These are phyloP conservation scores for Lordiphosa clarofinis DNA, from an alignment of 1,140 invertebrate species.

Conservation along the genomic window DNA sequence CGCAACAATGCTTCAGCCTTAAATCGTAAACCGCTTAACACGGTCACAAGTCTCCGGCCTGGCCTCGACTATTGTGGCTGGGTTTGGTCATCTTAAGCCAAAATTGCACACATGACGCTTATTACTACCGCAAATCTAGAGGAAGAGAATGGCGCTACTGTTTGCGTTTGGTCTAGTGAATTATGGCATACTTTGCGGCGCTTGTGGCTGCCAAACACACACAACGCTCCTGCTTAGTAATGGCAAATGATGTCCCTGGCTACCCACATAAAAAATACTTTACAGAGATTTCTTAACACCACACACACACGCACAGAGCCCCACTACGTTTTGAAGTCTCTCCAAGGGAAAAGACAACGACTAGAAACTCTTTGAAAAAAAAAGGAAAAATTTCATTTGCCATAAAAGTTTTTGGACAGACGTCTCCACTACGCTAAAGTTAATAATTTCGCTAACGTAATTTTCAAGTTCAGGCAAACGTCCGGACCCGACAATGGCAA, in stretches of 20 bases:
- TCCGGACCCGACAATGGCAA: constrained; percentile 23
- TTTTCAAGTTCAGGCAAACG: constrained; percentile 55
- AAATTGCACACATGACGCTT: constrained; percentile 47
- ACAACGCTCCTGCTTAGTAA: constrained; percentile 6
- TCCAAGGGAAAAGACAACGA: not conserved
- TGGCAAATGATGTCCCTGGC: constrained; percentile 14
- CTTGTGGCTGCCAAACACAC: constrained; percentile 9
- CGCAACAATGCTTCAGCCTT: constrained; percentile 41
- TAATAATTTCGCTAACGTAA: constrained; percentile 65
- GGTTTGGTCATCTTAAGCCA: constrained; percentile 33
- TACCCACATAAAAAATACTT: constrained; percentile 18
- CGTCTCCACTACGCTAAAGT: constrained; percentile 24
- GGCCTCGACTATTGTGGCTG: constrained; percentile 5
- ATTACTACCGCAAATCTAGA: constrained; percentile 3
- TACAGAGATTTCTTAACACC: constrained; percentile 8
- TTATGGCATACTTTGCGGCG: constrained; percentile 25
- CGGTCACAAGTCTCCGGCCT: constrained; percentile 7
- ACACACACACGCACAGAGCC: not conserved
- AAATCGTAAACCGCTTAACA: constrained; percentile 31
- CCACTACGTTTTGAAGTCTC: constrained; percentile 11
- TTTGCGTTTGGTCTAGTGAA: constrained; percentile 16
- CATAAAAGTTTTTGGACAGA: constrained; percentile 37
- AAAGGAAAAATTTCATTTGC: constrained; percentile 25
- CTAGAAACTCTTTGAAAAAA: constrained; percentile 18
- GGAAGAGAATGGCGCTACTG: not conserved